These are phyloP conservation scores for Ophiothrix spiculata DNA, from an alignment of 35 echinoderm and acorn worm species.

Conservation along the genomic window DNA sequence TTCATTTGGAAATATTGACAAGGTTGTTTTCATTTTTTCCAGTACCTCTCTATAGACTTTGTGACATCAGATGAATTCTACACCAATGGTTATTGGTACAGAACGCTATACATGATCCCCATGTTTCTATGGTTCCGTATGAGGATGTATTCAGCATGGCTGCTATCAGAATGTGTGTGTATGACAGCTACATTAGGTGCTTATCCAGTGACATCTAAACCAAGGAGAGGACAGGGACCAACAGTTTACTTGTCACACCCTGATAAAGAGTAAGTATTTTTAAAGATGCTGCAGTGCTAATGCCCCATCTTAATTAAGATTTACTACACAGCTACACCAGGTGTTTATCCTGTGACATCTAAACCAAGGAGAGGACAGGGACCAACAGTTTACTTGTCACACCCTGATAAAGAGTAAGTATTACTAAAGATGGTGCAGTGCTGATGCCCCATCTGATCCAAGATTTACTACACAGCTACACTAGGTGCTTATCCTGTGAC, in stretches of 20 bases:
- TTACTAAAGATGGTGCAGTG: no score
- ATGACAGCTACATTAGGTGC: slow-evolving; percentile 80
- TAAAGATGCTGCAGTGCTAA: no score
- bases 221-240: slow-evolving; percentile 86
- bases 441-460: no score
- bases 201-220: slow-evolving; percentile 61
- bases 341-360: slow-evolving; percentile 57
- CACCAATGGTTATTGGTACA: slow-evolving; percentile 66
- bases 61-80: slow-evolving; percentile 82
- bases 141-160: slow-evolving; percentile 96
- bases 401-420: neutral
- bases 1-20: no score
- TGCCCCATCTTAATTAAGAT: no score
- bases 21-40: slow-evolving; percentile 52
- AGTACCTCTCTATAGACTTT: slow-evolving; percentile 59
- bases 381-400: slow-evolving; percentile 38
- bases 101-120: slow-evolving; percentile 83
- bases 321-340: slow-evolving; percentile 61
- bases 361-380: slow-evolving; percentile 82
- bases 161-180: slow-evolving; percentile 94
- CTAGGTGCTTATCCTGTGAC: slow-evolving; percentile 80
- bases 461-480: no score
- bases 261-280: neutral
- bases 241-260: slow-evolving; percentile 23
- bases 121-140: slow-evolving; percentile 84